These are phyloP conservation scores for Sarcophaga variegata DNA, from an alignment of 2,888 invertebrate genomes.

Conservation along the genomic window DNA sequence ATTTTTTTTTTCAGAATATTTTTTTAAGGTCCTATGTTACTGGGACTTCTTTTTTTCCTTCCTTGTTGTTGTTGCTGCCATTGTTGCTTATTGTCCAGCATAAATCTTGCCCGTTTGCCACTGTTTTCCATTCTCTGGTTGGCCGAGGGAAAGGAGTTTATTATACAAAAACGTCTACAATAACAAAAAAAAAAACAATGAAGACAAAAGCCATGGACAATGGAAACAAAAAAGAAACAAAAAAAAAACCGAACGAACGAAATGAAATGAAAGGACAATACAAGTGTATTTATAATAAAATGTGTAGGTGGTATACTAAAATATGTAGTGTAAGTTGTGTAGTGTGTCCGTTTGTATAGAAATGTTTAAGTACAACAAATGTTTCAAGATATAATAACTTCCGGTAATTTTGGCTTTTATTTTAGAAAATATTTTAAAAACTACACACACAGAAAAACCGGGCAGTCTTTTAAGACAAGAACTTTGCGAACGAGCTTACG, in stretches of 20 bases:
- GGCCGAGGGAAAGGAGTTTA: background rate
- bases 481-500: no score
- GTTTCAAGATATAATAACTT: slow-evolving; percentile 81
- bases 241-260: slow-evolving; percentile 37
- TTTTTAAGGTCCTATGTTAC: background rate
- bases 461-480: no score
- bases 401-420: slow-evolving; percentile 76
- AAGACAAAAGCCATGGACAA: background rate
- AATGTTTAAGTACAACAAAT: slow-evolving; percentile 67
- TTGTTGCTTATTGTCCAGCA: background rate
- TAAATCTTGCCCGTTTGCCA: background rate
- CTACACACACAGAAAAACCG: slow-evolving; percentile 35
- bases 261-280: slow-evolving; percentile 30
- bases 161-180: background rate
- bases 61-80: background rate
- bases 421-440: slow-evolving; percentile 53
- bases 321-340: background rate
- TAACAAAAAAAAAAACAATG: background rate
- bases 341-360: background rate
- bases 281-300: slow-evolving; percentile 21
- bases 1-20: background rate
- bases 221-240: background rate
- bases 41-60: background rate
- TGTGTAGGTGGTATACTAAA: slow-evolving; percentile 50
- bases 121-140: background rate